Base-by-base conservation (phyloP, 2,888 invertebrate genomes). In the Tachina grossa region DNA sequence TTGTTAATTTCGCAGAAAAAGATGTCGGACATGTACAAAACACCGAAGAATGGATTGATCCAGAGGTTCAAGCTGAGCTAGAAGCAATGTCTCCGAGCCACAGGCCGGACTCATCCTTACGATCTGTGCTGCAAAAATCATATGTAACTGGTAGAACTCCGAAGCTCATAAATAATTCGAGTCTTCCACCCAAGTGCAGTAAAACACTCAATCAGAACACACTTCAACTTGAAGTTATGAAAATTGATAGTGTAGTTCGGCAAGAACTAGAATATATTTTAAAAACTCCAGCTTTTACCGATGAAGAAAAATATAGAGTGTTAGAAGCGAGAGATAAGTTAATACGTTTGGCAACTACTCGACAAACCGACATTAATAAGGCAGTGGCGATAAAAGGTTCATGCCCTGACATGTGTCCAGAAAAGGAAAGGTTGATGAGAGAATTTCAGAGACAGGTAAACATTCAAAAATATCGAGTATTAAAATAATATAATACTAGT, bases 331-430 rank as follows among this genome's bases (percentile, higher is more conserved):
- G 97, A 72, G 98, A 98, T 92, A 96, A 96, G 93, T 93, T 95
- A 10, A 93, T 98, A 84, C 93, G 97, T 87, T 92, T 95, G n/a
- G 95, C 95, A 93, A 94, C 94, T 13, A 93, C 94, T 0, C 95
- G 95, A 31, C 94, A 94, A 1, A 93, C 94, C 0, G 94, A 95
- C 47, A 93, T 95, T 16, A 94, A 93, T 75, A 94, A 94, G 13
- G 94, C 94, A 0, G 94, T 94, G 39, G 94, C 95, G 16, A 96
- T 95, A 0, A 94, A 94, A 82, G 99, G 98, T 14, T 96, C 96
- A 1, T 99, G 99, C 91, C 96, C 95, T 0, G 99, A 99, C 91
- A 99, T 99, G 99, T 99, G 99, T 90, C 98, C 99, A 0, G 99
- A 99, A 92, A 98, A 97, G 90, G 99, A 99, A 91, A 94, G 99